Percentiles rank a stretch among this genome's conserved stretches.
These are phyloP conservation scores for Pseudonaja textilis DNA, from an alignment of 2,113 vertebrate genomes.

Conservation along the genomic window DNA sequence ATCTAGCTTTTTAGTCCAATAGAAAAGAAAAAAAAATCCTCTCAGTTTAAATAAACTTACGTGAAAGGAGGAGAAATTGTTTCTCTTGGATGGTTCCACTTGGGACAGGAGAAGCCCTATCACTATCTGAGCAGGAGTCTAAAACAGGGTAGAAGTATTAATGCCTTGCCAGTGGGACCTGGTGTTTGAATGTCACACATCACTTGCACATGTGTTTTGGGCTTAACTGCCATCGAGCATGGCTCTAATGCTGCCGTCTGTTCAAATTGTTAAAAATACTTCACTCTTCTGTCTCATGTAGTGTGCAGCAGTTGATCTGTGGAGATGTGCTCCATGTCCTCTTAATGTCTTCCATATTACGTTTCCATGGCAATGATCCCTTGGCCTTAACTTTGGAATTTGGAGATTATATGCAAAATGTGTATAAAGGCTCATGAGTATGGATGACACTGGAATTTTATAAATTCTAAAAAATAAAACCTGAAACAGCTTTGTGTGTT, in stretches of 20 bases:
- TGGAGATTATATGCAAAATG: conserved; percentile 92
- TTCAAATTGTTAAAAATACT: conserved; percentile 55
- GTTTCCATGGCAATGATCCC: conserved; percentile 85
- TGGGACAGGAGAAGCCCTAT: conserved; percentile 30
- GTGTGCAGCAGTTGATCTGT: conserved; percentile 48
- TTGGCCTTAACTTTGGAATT: conserved; percentile 92
- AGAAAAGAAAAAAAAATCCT: conserved; percentile 11
- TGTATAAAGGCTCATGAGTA: conserved; percentile 81
- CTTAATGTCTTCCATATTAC: conserved; percentile 85
- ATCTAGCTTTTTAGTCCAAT: neutral
- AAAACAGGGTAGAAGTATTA: conserved; percentile 33
- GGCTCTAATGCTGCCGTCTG: conserved; percentile 53
- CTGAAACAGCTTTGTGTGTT: conserved; percentile 54
- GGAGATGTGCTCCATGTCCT: conserved; percentile 73
- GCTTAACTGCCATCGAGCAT: conserved; percentile 49
- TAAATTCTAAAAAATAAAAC: conserved; percentile 91
- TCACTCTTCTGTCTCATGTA: conserved; percentile 4
- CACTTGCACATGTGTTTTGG: conserved; percentile 31
- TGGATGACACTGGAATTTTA: conserved; percentile 97
- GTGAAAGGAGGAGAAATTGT: neutral
- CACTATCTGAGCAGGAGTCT: conserved; percentile 8
- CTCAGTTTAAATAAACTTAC: conserved; percentile 2
- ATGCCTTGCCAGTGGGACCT: conserved; percentile 32
- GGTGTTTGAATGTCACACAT: conserved; percentile 20
- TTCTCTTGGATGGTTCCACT: neutral